These are phyloP conservation scores for Dendrolimus pini DNA, from an alignment of 2,888 invertebrate genomes.

Conservation along the genomic window DNA sequence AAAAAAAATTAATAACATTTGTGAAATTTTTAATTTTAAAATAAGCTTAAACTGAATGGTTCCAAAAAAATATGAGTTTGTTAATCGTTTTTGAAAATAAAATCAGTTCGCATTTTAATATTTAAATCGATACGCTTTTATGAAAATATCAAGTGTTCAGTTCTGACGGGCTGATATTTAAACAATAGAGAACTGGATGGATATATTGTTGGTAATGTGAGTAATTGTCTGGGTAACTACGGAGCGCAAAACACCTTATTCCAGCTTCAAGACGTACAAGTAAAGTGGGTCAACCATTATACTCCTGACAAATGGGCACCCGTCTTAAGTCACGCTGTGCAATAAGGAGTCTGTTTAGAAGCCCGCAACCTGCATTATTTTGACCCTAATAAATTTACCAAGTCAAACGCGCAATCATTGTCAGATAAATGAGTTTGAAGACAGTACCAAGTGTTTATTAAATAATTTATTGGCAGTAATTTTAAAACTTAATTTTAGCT, in stretches of 20 bases:
- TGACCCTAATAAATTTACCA: slow-evolving; percentile 73
- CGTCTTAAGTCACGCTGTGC: slow-evolving; percentile 58
- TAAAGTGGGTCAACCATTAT: slow-evolving; percentile 72
- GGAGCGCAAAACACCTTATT: slow-evolving; percentile 55
- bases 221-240: slow-evolving; percentile 44
- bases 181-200: slow-evolving; percentile 5
- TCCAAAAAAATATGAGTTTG: too few relatives aligned
- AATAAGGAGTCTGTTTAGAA: slow-evolving; percentile 66
- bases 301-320: slow-evolving; percentile 67
- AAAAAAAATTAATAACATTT: too few relatives aligned
- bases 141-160: too few relatives aligned
- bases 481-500: too few relatives aligned
- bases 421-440: slow-evolving; percentile 63
- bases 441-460: slow-evolving; percentile 7
- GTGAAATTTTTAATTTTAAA: too few relatives aligned
- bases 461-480: too few relatives aligned
- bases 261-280: slow-evolving; percentile 49
- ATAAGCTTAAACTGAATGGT: too few relatives aligned
- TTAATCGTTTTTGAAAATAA: too few relatives aligned
- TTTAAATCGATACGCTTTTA: too few relatives aligned
- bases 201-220: slow-evolving; percentile 10
- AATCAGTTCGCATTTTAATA: too few relatives aligned
- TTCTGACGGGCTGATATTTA: too few relatives aligned
- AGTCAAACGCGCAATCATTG: slow-evolving; percentile 59
- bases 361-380: slow-evolving; percentile 71